These are phyloP conservation scores for Rhagophthalmus giganteus DNA, from an alignment of 2,888 invertebrate genomes.

Conservation along the genomic window DNA sequence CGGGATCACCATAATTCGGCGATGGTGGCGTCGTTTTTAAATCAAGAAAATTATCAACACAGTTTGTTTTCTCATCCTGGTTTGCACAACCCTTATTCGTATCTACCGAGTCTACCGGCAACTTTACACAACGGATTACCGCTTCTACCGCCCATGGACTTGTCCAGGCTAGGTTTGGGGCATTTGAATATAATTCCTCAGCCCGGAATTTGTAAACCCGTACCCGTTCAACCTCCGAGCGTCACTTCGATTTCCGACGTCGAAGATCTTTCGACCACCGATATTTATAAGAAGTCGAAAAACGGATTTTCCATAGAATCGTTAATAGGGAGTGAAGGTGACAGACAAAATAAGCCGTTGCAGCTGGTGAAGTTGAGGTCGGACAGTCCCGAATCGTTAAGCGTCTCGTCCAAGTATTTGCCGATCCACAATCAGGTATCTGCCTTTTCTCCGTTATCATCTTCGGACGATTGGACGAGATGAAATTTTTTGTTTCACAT, in stretches of 20 bases:
- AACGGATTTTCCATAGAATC: slow-evolving; percentile 68
- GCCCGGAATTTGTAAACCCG: slow-evolving; percentile 55
- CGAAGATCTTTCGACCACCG: slow-evolving; percentile 52
- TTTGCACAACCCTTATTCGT: slow-evolving; percentile 56
- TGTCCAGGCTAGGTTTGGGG: slow-evolving; percentile 61
- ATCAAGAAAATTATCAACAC: slow-evolving; percentile 57
- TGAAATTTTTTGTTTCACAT: slow-evolving; percentile 55
- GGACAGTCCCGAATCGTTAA: slow-evolving; percentile 37
- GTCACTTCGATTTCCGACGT: slow-evolving; percentile 46
- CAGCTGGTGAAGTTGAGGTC: slow-evolving; percentile 41
- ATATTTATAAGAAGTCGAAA: slow-evolving; percentile 59
- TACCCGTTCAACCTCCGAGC: slow-evolving; percentile 50
- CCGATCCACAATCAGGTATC: slow-evolving; percentile 60
- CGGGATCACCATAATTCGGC: slow-evolving; percentile 65
- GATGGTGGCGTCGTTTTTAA: slow-evolving; percentile 64
- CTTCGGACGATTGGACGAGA: slow-evolving; percentile 68
- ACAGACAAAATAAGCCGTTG: slow-evolving; percentile 37
- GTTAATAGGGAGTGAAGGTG: slow-evolving; percentile 58
- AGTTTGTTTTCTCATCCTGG: slow-evolving; percentile 55
- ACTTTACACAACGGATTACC: slow-evolving; percentile 59
- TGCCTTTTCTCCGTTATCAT: slow-evolving; percentile 70
- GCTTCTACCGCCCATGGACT: slow-evolving; percentile 64
- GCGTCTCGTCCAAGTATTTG: slow-evolving; percentile 39
- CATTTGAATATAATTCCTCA: slow-evolving; percentile 55
- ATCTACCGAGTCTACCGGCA: slow-evolving; percentile 60